A percentile compares a stretch with the other conserved stretches of the same genome.
phyloP scores from a whole-genome alignment of 2,113 vertebrate genomes.

The Rhynchopsitta pachyrhyncha region DNA sequence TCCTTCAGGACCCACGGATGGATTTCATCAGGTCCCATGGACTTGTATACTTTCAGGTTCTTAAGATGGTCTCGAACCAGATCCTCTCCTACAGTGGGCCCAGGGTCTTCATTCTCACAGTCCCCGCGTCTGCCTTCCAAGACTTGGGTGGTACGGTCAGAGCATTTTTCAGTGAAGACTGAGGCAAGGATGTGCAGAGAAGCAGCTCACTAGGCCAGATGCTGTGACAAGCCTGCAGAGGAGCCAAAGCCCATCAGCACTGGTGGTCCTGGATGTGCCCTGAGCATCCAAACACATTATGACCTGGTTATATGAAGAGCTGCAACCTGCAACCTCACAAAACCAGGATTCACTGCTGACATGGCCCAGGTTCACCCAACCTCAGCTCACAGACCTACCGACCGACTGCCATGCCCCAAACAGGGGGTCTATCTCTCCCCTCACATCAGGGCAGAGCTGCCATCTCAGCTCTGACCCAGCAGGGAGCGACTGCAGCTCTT shows the following conservation, averaged over 20 bases:
- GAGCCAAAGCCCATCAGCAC: background rate
- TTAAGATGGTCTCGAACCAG: too few relatives aligned
- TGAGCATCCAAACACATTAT: fast-evolving
- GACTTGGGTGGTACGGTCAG: too few relatives aligned
- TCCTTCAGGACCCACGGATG: too few relatives aligned
- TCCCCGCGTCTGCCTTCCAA: too few relatives aligned
- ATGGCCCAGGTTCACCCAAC: fast-evolving
- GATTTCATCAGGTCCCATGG: too few relatives aligned
- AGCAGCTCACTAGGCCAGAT: background rate
- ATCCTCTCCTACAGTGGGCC: too few relatives aligned
- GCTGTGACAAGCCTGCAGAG: background rate
- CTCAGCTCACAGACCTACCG: background rate
- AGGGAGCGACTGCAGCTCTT: background rate
- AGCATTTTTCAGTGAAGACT: too few relatives aligned
- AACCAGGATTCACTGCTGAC: background rate
- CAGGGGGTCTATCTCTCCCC: background rate
- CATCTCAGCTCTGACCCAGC: background rate
- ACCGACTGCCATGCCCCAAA: background rate
- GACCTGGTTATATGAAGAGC: background rate
- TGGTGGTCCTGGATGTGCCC: background rate
- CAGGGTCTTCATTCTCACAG: too few relatives aligned
- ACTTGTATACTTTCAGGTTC: too few relatives aligned
- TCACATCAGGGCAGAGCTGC: background rate
- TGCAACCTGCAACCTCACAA: background rate
- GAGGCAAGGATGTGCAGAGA: background rate